Evolutionary conservation across 2,113 vertebrate genomes (phyloP).

Genomic region (Thermophis baileyi): DNA sequence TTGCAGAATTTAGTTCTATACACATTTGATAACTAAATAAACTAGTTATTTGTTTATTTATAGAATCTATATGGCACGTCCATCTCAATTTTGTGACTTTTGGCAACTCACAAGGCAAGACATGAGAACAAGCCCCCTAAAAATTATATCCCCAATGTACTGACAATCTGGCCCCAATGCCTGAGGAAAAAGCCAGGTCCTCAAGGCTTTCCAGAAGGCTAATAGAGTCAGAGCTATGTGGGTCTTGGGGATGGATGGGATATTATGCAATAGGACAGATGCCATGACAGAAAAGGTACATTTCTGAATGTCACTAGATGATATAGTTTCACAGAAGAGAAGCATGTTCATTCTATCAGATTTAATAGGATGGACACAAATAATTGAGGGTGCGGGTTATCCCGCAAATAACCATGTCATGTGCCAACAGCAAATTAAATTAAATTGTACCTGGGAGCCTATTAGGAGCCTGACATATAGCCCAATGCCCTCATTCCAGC

Average conservation of each 20-base stretch:
- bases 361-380: neutral
- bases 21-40: neutral
- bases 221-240: neutral
- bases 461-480: neutral
- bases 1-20: neutral
- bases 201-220: neutral
- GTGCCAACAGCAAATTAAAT: neutral
- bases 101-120: neutral
- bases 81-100: neutral
- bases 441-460: neutral
- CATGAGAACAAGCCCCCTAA: neutral
- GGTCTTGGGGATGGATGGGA: neutral
- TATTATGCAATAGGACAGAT: neutral
- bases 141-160: neutral
- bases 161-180: neutral
- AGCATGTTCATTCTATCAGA: neutral
- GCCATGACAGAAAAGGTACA: neutral
- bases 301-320: neutral
- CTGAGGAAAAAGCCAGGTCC: neutral
- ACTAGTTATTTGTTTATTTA: neutral
- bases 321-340: neutral
- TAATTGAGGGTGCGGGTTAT: neutral
- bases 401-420: neutral
- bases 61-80: neutral
- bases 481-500: neutral